Evolutionary conservation across 2,797 vertebrate species (phyloP).

Genomic region (Sarcophilus harrisii): DNA sequence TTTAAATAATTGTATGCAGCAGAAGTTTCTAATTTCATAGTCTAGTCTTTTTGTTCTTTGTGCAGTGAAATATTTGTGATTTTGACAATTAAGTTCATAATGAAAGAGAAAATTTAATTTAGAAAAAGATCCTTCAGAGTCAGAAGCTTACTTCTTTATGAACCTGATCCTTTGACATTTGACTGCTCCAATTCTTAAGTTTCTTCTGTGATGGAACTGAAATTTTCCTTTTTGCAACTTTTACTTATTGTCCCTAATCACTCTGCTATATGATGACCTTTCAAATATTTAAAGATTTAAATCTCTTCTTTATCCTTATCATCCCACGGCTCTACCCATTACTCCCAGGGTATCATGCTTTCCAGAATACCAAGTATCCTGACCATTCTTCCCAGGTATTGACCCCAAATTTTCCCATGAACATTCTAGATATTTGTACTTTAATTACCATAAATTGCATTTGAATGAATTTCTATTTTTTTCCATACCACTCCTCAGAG

Average conservation of each 20-base stretch:
- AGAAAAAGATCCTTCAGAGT: neutral
- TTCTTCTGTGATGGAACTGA: conserved; percentile 9
- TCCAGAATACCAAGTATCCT: neutral
- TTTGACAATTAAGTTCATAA: neutral
- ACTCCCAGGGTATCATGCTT: neutral
- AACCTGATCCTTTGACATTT: neutral
- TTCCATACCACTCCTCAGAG: neutral
- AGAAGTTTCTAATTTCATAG: neutral
- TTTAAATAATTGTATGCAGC: neutral
- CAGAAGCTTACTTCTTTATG: neutral
- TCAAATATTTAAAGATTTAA: neutral
- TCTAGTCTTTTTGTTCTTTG: neutral
- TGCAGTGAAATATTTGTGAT: neutral
- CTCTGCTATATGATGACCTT: neutral
- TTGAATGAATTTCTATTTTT: neutral
- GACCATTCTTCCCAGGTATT: neutral
- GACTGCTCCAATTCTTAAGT: neutral
- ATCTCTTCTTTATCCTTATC: neutral
- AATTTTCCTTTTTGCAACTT: conserved; percentile 11
- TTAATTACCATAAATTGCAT: neutral
- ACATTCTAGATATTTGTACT: neutral
- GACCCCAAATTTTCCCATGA: neutral
- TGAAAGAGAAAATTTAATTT: neutral
- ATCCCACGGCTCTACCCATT: neutral
- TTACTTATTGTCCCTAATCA: neutral